Conservation (phyloP, 2,797 vertebrate species). For the Luscinia megarhynchos region DNA sequence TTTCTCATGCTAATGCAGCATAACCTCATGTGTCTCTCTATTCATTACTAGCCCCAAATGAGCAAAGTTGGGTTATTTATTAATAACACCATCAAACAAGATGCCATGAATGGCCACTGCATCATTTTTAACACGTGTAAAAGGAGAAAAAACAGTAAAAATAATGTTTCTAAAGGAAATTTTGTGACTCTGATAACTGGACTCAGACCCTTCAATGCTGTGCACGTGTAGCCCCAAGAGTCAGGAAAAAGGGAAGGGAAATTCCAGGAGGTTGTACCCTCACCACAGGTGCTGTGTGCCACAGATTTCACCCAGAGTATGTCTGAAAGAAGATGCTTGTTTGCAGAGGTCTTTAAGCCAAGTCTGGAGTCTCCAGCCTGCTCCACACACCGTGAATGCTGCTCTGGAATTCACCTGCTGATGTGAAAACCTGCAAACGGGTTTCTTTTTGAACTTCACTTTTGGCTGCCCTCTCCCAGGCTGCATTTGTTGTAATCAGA, state of each 20-base stretch:
- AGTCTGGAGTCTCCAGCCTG: neutral
- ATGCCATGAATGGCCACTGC: neutral
- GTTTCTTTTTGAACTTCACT: neutral
- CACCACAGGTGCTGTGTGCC: neutral
- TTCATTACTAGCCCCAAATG: neutral
- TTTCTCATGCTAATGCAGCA: neutral
- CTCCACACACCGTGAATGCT: neutral
- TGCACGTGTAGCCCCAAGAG: neutral
- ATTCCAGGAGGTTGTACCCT: neutral
- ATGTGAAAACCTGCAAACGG: neutral
- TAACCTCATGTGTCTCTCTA: neutral
- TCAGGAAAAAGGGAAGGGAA: neutral
- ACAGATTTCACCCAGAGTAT: neutral
- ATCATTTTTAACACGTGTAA: neutral
- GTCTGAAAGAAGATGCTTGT: neutral
- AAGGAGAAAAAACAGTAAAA: neutral
- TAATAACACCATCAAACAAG: neutral
- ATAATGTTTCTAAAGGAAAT: neutral
- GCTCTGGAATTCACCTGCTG: neutral
- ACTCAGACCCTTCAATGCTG: neutral
- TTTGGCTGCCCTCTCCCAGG: neutral
- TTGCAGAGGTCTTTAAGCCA: neutral
- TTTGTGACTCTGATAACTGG: neutral
- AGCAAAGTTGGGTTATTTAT: neutral
- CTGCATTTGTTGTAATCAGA: fast-evolving